Percentiles rank a stretch among this genome's conserved stretches.
Evolutionary conservation across 2,797 vertebrate genomes (phyloP).

Genomic region (Oreochromis grahami): DNA sequence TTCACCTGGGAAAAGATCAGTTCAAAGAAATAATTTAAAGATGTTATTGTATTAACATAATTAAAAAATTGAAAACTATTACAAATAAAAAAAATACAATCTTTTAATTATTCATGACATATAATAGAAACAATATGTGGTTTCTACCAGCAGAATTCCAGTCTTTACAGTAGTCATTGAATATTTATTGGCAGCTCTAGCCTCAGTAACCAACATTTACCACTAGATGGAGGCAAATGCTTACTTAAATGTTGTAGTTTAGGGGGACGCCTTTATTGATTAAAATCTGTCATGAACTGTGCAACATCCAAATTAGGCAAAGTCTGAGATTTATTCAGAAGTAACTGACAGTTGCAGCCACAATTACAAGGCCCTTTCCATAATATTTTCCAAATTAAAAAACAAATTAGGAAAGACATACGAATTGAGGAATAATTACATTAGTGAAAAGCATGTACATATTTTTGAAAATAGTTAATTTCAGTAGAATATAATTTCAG

Average conservation of each 20-base stretch:
- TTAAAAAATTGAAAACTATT: not conserved
- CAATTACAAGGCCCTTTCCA: not conserved
- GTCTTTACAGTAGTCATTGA: not conserved
- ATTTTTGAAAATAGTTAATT: not conserved
- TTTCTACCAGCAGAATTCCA: not conserved
- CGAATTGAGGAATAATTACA: not conserved
- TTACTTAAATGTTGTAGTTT: not conserved
- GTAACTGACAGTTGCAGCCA: not conserved
- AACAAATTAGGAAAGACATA: not conserved
- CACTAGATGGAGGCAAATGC: constrained; percentile 68
- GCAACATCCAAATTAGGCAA: not conserved
- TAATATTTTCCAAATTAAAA: not conserved
- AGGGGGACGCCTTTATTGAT: not conserved
- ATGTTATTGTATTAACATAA: not conserved
- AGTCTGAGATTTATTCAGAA: not conserved
- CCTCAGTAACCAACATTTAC: not conserved
- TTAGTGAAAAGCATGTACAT: not conserved
- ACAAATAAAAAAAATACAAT: not conserved
- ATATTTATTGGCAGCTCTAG: accelerated
- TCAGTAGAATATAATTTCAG: not conserved
- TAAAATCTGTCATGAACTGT: not conserved
- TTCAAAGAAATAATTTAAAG: not conserved
- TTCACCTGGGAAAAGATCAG: not conserved
- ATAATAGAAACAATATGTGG: not conserved
- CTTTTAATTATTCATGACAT: not conserved